Conservation (phyloP, 2,888 invertebrate species). For the Polydesmus complanatus region DNA sequence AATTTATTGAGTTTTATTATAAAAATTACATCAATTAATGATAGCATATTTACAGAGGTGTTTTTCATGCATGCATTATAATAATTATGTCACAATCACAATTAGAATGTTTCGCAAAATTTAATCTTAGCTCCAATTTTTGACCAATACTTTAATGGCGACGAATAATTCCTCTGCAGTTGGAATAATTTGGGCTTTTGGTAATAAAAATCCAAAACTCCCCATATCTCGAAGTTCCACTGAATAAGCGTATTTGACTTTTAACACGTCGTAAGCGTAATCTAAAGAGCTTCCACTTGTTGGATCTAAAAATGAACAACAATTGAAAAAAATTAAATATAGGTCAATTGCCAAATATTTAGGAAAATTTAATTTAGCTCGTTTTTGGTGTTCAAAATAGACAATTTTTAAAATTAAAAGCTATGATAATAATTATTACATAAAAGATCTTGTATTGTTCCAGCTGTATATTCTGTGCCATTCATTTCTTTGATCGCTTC, state of each 20-base stretch:
- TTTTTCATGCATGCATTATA: no score
- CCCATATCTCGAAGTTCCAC: slow-evolving; percentile 22
- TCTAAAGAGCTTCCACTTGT: slow-evolving; percentile 20
- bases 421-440: not conserved
- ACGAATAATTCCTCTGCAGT: slow-evolving; percentile 17
- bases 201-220: slow-evolving; percentile 21
- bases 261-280: slow-evolving; percentile 21
- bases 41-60: no score
- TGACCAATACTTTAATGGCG: not conserved
- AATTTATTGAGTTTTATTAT: no score
- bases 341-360: no score
- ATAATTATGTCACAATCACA: no score
- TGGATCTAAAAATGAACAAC: slow-evolving; percentile 14
- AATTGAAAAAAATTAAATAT: no score
- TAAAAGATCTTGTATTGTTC: slow-evolving; percentile 13
- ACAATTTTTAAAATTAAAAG: not conserved
- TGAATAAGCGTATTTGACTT: slow-evolving; percentile 20
- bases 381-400: not conserved
- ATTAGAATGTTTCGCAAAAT: no score
- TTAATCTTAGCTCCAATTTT: no score
- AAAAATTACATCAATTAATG: no score
- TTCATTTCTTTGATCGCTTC: slow-evolving; percentile 15
- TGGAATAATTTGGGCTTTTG: slow-evolving; percentile 20
- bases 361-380: not conserved
- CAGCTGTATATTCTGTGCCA: slow-evolving; percentile 18